Evolutionary conservation across 2,797 vertebrate species (phyloP).

Genomic region (Rhinogobio ventralis): DNA sequence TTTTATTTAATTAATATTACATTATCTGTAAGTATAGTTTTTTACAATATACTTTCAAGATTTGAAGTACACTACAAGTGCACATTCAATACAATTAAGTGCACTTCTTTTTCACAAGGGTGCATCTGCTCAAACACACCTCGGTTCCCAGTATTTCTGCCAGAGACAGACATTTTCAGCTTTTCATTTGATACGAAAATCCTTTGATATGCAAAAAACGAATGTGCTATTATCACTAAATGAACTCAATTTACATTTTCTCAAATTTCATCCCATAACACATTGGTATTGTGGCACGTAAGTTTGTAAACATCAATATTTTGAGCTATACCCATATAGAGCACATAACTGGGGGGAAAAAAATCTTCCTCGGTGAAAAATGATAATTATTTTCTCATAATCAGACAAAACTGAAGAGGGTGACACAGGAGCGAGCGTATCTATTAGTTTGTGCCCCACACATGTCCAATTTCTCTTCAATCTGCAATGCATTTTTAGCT

Average conservation of each 20-base stretch:
- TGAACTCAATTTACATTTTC: background rate
- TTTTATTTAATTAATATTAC: background rate
- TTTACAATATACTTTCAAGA: background rate
- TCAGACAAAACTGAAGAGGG: conserved; percentile 39
- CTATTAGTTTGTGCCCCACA: conserved; percentile 84
- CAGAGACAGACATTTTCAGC: background rate
- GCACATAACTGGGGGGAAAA: background rate
- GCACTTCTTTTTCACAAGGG: background rate
- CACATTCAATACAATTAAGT: background rate
- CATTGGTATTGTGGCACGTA: background rate
- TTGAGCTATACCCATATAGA: background rate
- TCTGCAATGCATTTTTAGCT: conserved; percentile 97
- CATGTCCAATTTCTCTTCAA: conserved; percentile 94
- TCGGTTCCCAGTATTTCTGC: background rate
- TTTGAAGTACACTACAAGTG: background rate
- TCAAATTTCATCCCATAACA: background rate
- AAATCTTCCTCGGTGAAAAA: background rate
- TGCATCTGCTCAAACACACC: background rate
- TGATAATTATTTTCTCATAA: conserved; percentile 49
- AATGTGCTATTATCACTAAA: background rate
- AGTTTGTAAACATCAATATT: conserved; percentile 25
- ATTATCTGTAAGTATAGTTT: background rate
- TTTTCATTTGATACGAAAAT: background rate
- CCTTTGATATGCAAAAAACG: background rate
- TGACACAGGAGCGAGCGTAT: conserved; percentile 63